Percentiles rank a stretch among this genome's conserved stretches.
Evolutionary conservation across 1,140 invertebrate genomes (phyloP).

Genomic region (Lepidurus packardi): DNA sequence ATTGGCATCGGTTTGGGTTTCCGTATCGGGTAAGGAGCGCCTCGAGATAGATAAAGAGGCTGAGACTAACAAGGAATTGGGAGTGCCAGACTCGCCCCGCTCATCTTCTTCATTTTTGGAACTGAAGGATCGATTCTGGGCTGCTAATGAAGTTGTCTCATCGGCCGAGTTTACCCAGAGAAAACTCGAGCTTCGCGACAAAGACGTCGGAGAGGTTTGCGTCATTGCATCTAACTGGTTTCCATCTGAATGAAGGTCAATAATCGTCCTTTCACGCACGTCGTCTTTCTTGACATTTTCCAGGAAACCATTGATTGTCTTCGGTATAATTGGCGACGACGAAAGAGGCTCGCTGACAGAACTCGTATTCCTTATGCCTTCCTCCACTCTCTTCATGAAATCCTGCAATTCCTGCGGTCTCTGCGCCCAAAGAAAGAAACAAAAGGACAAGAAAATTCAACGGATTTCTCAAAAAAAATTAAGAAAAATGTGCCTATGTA

Average conservation of each 20-base stretch:
- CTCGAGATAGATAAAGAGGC: conserved; percentile 22
- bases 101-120: not conserved
- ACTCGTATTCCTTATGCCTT: conserved; percentile 31
- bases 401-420: conserved; percentile 32
- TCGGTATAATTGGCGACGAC: not conserved
- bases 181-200: conserved; percentile 35
- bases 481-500: not conserved
- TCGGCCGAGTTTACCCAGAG: conserved; percentile 31
- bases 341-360: not conserved
- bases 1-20: not conserved
- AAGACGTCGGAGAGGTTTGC: conserved; percentile 32
- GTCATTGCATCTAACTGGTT: conserved; percentile 32
- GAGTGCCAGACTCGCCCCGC: not conserved
- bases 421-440: conserved; percentile 22
- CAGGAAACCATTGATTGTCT: not conserved
- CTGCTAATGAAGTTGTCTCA: not conserved
- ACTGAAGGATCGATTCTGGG: not conserved
- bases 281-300: not conserved
- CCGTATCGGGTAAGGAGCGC: conserved; percentile 16
- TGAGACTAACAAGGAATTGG: conserved; percentile 13
- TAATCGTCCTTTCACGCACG: not conserved
- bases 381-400: conserved; percentile 33
- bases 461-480: not conserved
- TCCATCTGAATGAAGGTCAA: not conserved
- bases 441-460: not conserved